Evolutionary conservation across 1,140 invertebrate genomes (phyloP).

Genomic region (Ptiloglossa arizonensis): DNA sequence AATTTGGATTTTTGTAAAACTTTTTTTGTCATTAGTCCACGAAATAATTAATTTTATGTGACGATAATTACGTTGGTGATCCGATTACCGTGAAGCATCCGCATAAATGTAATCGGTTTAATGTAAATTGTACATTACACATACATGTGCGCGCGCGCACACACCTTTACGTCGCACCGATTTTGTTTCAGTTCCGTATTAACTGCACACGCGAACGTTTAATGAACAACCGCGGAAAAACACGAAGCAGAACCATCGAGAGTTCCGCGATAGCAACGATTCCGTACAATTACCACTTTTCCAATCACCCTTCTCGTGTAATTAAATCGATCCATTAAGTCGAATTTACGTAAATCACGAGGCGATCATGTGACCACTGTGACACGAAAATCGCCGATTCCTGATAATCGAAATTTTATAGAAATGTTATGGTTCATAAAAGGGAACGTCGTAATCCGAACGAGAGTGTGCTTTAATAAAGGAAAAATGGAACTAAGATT

Average conservation of each 20-base stretch:
- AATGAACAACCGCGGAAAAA: neutral
- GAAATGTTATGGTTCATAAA: no score
- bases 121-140: conserved; percentile 21
- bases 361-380: no score
- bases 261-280: neutral
- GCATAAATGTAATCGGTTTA: conserved; percentile 40
- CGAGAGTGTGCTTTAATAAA: no score
- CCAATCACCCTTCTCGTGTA: neutral
- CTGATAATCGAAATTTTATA: no score
- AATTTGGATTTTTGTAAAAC: no score
- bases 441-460: no score
- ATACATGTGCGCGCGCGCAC: no score
- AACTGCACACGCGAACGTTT: no score
- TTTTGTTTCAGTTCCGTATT: neutral
- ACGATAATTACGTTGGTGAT: conserved; percentile 30
- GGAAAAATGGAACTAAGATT: no score
- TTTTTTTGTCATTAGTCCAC: neutral
- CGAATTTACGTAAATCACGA: neutral
- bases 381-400: no score
- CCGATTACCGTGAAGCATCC: conserved; percentile 18
- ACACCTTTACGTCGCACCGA: no score
- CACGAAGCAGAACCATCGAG: neutral
- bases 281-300: neutral
- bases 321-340: conserved; percentile 4
- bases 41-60: conserved; percentile 7